Evolutionary conservation across 2,888 invertebrate genomes (phyloP).

Genomic region (Alsophila aescularia): DNA sequence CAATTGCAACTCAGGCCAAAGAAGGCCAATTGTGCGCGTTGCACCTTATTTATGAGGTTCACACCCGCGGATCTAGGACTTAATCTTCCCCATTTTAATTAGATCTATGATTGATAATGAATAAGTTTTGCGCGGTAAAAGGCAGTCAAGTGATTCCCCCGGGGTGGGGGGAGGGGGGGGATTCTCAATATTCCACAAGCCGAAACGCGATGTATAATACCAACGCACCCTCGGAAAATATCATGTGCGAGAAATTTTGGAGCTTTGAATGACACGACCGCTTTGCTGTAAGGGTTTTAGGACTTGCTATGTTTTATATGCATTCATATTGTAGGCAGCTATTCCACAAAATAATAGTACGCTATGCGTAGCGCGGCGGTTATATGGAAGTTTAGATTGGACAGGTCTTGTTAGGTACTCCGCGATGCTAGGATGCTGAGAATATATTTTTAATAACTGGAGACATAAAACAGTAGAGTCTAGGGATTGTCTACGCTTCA

Average conservation of each 20-base stretch:
- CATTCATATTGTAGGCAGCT: not conserved
- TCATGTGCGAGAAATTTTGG: conserved; percentile 59
- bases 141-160: conserved; percentile 53
- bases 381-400: not conserved
- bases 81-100: too few species aligned
- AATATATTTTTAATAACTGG: not conserved
- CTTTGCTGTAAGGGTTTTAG: conserved; percentile 52
- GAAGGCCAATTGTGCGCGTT: too few species aligned
- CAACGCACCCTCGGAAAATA: conserved; percentile 57
- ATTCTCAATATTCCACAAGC: conserved; percentile 51
- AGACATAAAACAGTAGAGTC: too few species aligned
- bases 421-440: not conserved
- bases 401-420: not conserved
- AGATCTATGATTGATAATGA: conserved; percentile 44
- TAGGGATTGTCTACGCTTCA: too few species aligned
- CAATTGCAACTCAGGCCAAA: too few species aligned
- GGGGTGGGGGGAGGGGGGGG: conserved; percentile 53
- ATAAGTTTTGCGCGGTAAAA: conserved; percentile 43
- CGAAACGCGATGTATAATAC: conserved; percentile 53
- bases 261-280: conserved; percentile 59
- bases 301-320: conserved; percentile 19
- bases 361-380: too few species aligned
- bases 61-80: too few species aligned
- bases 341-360: too few species aligned
- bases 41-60: too few species aligned